Conservation (phyloP, 2,888 invertebrate genomes). For the Conops quadrifasciatus region DNA sequence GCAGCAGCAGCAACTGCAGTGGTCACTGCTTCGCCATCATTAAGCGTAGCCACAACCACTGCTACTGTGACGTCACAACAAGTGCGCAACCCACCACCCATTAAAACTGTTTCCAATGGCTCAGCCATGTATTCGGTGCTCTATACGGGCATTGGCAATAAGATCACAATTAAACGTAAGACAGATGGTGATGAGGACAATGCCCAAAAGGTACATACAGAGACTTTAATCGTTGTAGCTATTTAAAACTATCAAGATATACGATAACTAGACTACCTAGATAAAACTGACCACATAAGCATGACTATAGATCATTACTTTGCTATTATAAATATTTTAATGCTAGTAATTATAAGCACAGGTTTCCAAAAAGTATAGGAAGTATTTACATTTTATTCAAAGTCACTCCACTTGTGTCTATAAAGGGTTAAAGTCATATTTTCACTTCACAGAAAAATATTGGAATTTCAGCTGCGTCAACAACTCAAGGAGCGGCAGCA, state of each 20-base stretch:
- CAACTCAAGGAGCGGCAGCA: slow-evolving; percentile 40
- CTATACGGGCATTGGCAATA: slow-evolving; percentile 82
- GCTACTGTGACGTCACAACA: slow-evolving; percentile 44
- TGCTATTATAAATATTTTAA: no score
- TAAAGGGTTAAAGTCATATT: background rate
- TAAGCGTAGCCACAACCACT: slow-evolving; percentile 37
- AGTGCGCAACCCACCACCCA: slow-evolving; percentile 54
- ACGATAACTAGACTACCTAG: no score
- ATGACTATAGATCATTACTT: no score
- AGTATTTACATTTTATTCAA: no score
- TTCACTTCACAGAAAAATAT: slow-evolving; percentile 41
- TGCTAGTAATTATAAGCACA: no score
- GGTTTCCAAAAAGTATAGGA: no score
- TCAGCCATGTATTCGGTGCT: slow-evolving; percentile 79
- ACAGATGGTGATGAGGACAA: slow-evolving; percentile 70
- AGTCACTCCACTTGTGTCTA: background rate
- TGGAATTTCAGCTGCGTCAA: slow-evolving; percentile 25
- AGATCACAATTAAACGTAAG: slow-evolving; percentile 84
- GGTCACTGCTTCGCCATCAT: slow-evolving; percentile 38
- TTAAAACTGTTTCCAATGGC: slow-evolving; percentile 68
- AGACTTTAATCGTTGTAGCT: background rate
- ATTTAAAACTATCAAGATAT: background rate
- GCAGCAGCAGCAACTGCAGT: slow-evolving; percentile 32
- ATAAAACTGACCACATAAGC: no score
- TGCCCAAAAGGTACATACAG: slow-evolving; percentile 57